A percentile compares a stretch with the other conserved stretches of the same genome.
phyloP scores from a whole-genome alignment of 2,888 invertebrate species.

The Formica aserva region DNA sequence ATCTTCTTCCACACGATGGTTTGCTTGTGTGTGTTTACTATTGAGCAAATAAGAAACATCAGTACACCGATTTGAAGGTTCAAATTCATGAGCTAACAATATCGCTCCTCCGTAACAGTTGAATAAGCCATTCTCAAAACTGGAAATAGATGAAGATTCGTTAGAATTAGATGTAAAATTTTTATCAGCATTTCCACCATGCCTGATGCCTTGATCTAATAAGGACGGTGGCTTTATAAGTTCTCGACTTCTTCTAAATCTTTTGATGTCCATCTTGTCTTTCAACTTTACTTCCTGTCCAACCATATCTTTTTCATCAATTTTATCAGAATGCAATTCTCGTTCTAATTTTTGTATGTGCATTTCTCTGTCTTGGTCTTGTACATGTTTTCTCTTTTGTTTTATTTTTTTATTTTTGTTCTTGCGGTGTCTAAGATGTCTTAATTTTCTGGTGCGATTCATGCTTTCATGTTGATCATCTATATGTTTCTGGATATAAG shows the following conservation, averaged over 20 bases:
- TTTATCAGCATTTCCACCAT: constrained; percentile 90
- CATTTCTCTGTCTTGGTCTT: background rate
- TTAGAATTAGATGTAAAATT: constrained; percentile 87
- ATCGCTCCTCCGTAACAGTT: constrained; percentile 92
- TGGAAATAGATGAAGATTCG: constrained; percentile 91
- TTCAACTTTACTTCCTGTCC: constrained; percentile 43
- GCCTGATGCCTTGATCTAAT: constrained; percentile 91
- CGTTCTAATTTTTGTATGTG: constrained; percentile 30
- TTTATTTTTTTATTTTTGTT: background rate
- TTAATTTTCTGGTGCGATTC: constrained; percentile 66
- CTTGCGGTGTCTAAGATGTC: constrained; percentile 70
- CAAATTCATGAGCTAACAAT: constrained; percentile 90
- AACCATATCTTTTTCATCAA: constrained; percentile 67
- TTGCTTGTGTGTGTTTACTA: constrained; percentile 90
- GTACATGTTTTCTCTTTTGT: background rate
- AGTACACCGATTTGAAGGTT: constrained; percentile 90
- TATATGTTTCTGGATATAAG: constrained; percentile 69
- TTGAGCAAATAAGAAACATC: constrained; percentile 90
- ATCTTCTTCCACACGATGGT: constrained; percentile 91
- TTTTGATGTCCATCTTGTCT: constrained; percentile 62
- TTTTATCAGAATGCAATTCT: constrained; percentile 4
- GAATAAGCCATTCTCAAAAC: constrained; percentile 92
- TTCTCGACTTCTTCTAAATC: constrained; percentile 73
- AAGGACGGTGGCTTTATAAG: constrained; percentile 82
- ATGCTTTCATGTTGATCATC: constrained; percentile 57